phyloP scores from a whole-genome alignment of 2,888 invertebrate species.

The Macrophya annulata region DNA sequence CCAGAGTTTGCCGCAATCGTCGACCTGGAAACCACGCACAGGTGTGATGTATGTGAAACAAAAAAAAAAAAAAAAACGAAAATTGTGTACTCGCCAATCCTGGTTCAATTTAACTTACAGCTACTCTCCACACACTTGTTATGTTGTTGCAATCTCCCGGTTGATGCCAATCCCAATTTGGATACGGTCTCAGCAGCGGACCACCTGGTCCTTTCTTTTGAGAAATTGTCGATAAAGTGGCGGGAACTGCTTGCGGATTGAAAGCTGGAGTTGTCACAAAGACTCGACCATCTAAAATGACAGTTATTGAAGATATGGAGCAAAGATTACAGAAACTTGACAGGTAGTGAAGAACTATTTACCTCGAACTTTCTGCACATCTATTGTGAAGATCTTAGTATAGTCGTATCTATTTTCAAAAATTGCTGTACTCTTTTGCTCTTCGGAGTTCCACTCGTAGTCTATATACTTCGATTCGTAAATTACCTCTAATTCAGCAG shows the following conservation, averaged over 20 bases:
- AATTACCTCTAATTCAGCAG: constrained; percentile 69
- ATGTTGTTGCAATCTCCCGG: constrained; percentile 85
- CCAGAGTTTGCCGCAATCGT: constrained; percentile 86
- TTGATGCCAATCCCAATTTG: constrained; percentile 84
- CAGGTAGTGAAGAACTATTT: not conserved
- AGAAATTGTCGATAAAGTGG: constrained; percentile 85
- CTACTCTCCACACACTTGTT: constrained; percentile 88
- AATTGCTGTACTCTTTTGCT: constrained; percentile 82
- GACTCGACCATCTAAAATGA: constrained; percentile 71
- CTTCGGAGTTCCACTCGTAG: constrained; percentile 84
- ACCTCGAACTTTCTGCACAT: constrained; percentile 63
- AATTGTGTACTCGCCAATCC: not conserved
- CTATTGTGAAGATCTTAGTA: constrained; percentile 63
- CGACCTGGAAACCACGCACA: constrained; percentile 82
- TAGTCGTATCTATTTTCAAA: constrained; percentile 76
- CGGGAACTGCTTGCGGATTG: constrained; percentile 84
- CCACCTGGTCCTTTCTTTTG: constrained; percentile 75
- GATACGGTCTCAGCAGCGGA: constrained; percentile 83
- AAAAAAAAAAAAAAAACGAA: no score
- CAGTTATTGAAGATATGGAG: not conserved
- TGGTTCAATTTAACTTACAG: constrained; percentile 81
- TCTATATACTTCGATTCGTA: constrained; percentile 89
- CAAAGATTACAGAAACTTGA: not conserved
- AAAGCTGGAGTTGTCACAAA: constrained; percentile 88
- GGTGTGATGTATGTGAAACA: no score